phyloP scores from a whole-genome alignment of 2,888 invertebrate genomes.

The Pseudeuparius sepicola region DNA sequence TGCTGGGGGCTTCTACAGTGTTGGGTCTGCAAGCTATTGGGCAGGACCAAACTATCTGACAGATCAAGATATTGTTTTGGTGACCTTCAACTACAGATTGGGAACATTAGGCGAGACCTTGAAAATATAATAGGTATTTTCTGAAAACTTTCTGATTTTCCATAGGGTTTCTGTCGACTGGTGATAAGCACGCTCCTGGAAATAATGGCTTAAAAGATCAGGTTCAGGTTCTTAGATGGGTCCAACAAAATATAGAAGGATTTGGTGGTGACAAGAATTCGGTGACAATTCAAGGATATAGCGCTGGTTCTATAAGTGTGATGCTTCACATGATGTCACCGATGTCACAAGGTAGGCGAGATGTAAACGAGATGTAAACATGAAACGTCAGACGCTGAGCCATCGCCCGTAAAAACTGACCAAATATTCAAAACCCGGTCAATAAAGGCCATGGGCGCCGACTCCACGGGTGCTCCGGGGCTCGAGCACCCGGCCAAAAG shows the following conservation, averaged over 20 bases:
- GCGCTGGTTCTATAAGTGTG: slow-evolving; percentile 40
- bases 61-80: slow-evolving; percentile 52
- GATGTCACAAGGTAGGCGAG: slow-evolving; percentile 50
- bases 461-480: no score
- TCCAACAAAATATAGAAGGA: slow-evolving; percentile 51
- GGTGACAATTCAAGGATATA: slow-evolving; percentile 55
- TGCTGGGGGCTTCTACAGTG: slow-evolving; percentile 52
- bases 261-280: slow-evolving; percentile 59
- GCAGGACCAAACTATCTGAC: slow-evolving; percentile 51
- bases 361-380: no score
- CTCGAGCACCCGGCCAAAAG: no score
- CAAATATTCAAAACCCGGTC: no score
- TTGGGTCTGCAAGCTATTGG: slow-evolving; percentile 45
- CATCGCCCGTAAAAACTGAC: no score
- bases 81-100: slow-evolving; percentile 53
- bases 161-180: slow-evolving; percentile 45
- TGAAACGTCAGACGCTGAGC: no score
- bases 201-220: slow-evolving; percentile 65
- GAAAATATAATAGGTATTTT: no score
- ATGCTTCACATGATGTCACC: slow-evolving; percentile 51
- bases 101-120: slow-evolving; percentile 42
- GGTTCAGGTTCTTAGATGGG: slow-evolving; percentile 55
- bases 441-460: no score
- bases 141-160: slow-evolving; percentile 8
- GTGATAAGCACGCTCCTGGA: slow-evolving; percentile 54